A percentile compares a stretch with the other conserved stretches of the same genome.
Evolutionary conservation across 2,113 vertebrate genomes (phyloP).

Genomic region (Myrmecophaga tridactyla): DNA sequence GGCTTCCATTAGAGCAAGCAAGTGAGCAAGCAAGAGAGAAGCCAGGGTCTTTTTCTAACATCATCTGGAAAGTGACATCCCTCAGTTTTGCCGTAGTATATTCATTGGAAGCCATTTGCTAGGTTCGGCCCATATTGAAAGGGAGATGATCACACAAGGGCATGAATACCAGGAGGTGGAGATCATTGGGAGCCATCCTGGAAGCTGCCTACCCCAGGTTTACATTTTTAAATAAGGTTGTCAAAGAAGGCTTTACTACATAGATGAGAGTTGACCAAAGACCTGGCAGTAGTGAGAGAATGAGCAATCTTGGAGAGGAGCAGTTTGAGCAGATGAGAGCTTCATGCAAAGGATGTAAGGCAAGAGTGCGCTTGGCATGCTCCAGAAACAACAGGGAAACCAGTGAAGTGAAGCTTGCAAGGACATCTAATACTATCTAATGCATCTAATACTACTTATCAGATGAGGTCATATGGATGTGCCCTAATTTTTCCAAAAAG

Average conservation of each 20-base stretch:
- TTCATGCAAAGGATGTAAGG: neutral
- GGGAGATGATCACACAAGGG: neutral
- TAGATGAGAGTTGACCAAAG: neutral
- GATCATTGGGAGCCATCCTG: neutral
- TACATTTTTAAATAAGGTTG: neutral
- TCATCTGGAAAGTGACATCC: neutral
- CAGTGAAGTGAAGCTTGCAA: neutral
- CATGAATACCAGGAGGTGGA: neutral
- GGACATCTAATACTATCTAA: too few species aligned
- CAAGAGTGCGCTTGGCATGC: neutral
- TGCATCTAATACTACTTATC: too few species aligned
- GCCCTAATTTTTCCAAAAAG: neutral
- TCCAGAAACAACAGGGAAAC: neutral
- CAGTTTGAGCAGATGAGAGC: neutral
- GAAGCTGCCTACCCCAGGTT: neutral
- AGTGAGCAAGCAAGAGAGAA: neutral
- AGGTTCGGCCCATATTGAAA: neutral
- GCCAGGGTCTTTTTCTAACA: neutral
- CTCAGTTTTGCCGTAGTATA: neutral
- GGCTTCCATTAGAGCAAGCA: neutral
- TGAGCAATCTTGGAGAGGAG: neutral
- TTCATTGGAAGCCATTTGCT: neutral
- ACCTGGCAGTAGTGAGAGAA: neutral
- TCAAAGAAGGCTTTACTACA: neutral
- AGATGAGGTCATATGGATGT: neutral